Conservation (phyloP, 2,888 invertebrate genomes). For the Spisula solida region DNA sequence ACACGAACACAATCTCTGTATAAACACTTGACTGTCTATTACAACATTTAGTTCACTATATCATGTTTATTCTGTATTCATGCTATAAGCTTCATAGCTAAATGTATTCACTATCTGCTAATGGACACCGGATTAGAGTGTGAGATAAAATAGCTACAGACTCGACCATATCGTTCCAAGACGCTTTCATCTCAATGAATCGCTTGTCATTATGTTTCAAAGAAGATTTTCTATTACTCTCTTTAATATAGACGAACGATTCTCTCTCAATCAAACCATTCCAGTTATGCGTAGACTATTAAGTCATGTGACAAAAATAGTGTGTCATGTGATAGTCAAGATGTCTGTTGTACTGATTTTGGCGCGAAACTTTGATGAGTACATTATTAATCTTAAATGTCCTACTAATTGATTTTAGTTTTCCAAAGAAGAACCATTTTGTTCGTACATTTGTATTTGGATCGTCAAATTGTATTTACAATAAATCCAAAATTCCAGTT, state of each 20-base stretch:
- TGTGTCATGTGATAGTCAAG: not conserved
- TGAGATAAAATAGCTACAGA: constrained; percentile 51
- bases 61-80: constrained; percentile 4
- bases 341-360: not conserved
- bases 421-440: too few species aligned
- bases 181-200: constrained; percentile 42
- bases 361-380: too few species aligned
- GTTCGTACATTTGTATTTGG: too few species aligned
- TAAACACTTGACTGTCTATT: constrained; percentile 42
- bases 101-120: constrained; percentile 32
- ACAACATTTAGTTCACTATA: constrained; percentile 34
- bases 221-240: constrained; percentile 28
- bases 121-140: constrained; percentile 64
- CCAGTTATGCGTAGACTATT: not conserved
- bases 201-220: constrained; percentile 47
- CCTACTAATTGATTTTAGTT: too few species aligned
- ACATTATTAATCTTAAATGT: too few species aligned
- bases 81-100: not conserved
- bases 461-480: not conserved
- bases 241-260: not conserved
- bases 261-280: not conserved
- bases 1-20: constrained; percentile 32
- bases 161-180: constrained; percentile 16
- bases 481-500: not conserved
- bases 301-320: not conserved